These are phyloP conservation scores for Syritta pipiens DNA, from an alignment of 2,888 invertebrate species.

Conservation along the genomic window DNA sequence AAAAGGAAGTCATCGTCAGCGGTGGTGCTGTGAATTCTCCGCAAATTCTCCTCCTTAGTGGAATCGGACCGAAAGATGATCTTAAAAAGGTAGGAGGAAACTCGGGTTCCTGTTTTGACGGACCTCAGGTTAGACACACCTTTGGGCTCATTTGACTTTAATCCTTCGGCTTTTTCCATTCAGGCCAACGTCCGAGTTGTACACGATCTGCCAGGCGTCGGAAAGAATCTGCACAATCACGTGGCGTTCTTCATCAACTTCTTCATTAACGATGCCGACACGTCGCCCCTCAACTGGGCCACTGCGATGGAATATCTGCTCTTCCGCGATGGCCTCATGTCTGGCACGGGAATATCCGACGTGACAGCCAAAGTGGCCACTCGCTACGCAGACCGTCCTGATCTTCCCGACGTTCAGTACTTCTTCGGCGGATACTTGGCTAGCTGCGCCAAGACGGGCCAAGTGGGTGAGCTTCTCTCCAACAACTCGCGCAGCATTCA, in stretches of 20 bases:
- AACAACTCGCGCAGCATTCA: slow-evolving; percentile 85
- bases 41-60: slow-evolving; percentile 93
- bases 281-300: slow-evolving; percentile 93
- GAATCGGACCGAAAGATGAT: slow-evolving; percentile 89
- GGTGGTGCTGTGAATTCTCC: slow-evolving; percentile 96
- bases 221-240: slow-evolving; percentile 91
- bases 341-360: slow-evolving; percentile 92
- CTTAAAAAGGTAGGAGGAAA: slow-evolving; percentile 80
- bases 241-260: slow-evolving; percentile 90
- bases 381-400: slow-evolving; percentile 86
- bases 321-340: slow-evolving; percentile 93
- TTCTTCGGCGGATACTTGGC: slow-evolving; percentile 94
- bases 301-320: slow-evolving; percentile 94
- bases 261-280: slow-evolving; percentile 90
- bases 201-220: slow-evolving; percentile 89
- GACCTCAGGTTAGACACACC: neutral
- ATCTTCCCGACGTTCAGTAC: slow-evolving; percentile 91
- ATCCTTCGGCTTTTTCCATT: neutral
- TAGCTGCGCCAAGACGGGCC: slow-evolving; percentile 91
- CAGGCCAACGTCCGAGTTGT: slow-evolving; percentile 84
- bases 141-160: neutral
- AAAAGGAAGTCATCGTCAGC: slow-evolving; percentile 88
- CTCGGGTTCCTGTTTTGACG: neutral
- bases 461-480: slow-evolving; percentile 88
- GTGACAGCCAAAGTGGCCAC: slow-evolving; percentile 91